A percentile compares a stretch with the other conserved stretches of the same genome.
These are phyloP conservation scores for Antidorcas marsupialis DNA, from an alignment of 2,113 vertebrate genomes.

Conservation along the genomic window DNA sequence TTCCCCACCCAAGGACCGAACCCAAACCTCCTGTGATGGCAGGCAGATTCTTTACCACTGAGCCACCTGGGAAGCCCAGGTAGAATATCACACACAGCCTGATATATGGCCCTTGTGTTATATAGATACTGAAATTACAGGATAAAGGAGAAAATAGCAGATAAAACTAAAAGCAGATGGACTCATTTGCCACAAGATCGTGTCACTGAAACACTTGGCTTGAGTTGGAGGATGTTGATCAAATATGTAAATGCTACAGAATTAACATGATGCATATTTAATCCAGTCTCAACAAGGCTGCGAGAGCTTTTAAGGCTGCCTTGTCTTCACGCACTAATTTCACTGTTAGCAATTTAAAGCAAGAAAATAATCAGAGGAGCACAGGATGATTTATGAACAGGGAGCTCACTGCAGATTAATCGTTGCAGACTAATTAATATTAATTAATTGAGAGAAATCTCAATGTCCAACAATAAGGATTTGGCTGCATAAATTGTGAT, in stretches of 20 bases:
- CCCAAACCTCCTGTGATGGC: background rate
- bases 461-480: background rate
- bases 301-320: background rate
- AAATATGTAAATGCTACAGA: slow-evolving; percentile 32
- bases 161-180: background rate
- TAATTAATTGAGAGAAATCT: background rate
- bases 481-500: background rate
- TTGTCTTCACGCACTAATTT: background rate
- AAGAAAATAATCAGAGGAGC: background rate
- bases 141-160: background rate
- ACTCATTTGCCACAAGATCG: background rate
- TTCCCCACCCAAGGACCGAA: background rate
- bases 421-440: background rate
- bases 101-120: rapidly evolving
- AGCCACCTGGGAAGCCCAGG: background rate
- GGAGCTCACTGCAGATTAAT: background rate
- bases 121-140: background rate
- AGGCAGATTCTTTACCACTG: background rate
- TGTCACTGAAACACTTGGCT: background rate
- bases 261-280: background rate
- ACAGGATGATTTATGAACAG: background rate
- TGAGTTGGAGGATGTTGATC: background rate
- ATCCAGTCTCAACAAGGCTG: slow-evolving; percentile 1
- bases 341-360: background rate
- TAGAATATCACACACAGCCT: background rate